phyloP scores from a whole-genome alignment of 2,888 invertebrate genomes.

The Harpalus rubripes region DNA sequence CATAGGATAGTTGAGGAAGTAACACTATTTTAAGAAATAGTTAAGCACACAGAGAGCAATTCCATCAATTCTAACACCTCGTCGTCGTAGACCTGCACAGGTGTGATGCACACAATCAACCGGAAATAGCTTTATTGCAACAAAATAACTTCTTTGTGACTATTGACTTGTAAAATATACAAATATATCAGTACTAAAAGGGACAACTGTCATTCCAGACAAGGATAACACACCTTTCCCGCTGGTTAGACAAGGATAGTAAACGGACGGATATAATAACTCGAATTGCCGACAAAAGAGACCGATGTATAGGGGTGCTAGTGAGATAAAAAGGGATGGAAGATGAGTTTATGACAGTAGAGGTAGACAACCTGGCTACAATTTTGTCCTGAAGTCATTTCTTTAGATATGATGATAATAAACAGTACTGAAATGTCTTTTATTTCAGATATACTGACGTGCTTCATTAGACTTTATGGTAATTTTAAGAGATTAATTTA shows the following conservation, averaged over 20 bases:
- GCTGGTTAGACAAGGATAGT: constrained; percentile 11
- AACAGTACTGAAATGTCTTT: constrained; percentile 14
- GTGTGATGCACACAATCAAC: constrained; percentile 69
- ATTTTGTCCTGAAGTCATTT: constrained; percentile 15
- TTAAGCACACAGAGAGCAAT: constrained; percentile 52
- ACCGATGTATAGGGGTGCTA: not conserved
- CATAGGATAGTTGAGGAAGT: constrained; percentile 31
- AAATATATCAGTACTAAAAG: constrained; percentile 64
- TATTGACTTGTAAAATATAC: constrained; percentile 66
- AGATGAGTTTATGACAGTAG: constrained; percentile 24
- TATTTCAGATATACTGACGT: not conserved
- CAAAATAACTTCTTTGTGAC: constrained; percentile 69
- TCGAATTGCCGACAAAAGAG: constrained; percentile 46
- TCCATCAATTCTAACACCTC: constrained; percentile 46
- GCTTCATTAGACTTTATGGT: not conserved
- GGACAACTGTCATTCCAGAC: constrained; percentile 52
- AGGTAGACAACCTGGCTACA: constrained; percentile 51
- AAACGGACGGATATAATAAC: constrained; percentile 49
- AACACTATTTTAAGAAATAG: constrained; percentile 56
- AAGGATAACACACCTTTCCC: constrained; percentile 3
- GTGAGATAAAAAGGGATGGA: not conserved
- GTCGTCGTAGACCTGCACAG: constrained; percentile 15
- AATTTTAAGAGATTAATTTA: constrained; percentile 4
- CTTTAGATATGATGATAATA: constrained; percentile 35
- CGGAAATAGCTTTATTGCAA: constrained; percentile 71